Conservation (phyloP, 2,113 vertebrate species). For the Eurypyga helias region DNA sequence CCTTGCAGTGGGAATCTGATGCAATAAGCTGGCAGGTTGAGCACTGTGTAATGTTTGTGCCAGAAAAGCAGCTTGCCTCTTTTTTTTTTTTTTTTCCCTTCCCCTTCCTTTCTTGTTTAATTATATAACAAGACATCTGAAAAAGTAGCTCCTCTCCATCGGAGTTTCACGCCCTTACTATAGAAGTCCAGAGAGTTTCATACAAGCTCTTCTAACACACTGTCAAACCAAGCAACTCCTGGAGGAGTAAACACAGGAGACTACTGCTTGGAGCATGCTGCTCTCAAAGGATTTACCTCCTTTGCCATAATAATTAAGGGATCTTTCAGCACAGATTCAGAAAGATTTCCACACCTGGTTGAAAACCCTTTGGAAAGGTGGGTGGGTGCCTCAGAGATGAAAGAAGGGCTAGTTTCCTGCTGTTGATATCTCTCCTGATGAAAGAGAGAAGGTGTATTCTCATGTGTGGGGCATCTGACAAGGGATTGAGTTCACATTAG, state of each 20-base stretch:
- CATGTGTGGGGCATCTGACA: conserved; percentile 53
- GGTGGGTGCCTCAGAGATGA: conserved; percentile 64
- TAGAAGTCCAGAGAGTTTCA: conserved; percentile 1
- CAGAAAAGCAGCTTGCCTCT: conserved; percentile 44
- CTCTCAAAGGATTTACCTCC: conserved; percentile 48
- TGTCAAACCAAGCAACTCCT: not conserved
- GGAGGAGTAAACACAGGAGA: conserved; percentile 33
- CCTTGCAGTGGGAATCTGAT: conserved; percentile 52
- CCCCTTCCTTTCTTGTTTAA: not conserved
- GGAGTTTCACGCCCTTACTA: not conserved
- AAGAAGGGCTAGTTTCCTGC: conserved; percentile 70
- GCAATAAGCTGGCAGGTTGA: conserved; percentile 56
- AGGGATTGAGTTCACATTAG: conserved; percentile 38
- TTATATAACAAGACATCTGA: conserved; percentile 46
- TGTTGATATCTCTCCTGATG: conserved; percentile 64
- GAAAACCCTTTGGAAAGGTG: conserved; percentile 63
- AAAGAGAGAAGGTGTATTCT: conserved; percentile 64
- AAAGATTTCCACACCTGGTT: conserved; percentile 59
- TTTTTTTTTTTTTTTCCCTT: not conserved
- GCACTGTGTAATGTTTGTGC: conserved; percentile 3
- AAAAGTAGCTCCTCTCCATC: not conserved
- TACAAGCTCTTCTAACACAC: not conserved
- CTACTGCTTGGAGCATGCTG: conserved; percentile 35
- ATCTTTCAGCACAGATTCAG: conserved; percentile 72
- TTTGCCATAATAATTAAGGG: conserved; percentile 63